These are phyloP conservation scores for Muscicapa comitata DNA, from an alignment of 2,797 vertebrate genomes.

Conservation along the genomic window DNA sequence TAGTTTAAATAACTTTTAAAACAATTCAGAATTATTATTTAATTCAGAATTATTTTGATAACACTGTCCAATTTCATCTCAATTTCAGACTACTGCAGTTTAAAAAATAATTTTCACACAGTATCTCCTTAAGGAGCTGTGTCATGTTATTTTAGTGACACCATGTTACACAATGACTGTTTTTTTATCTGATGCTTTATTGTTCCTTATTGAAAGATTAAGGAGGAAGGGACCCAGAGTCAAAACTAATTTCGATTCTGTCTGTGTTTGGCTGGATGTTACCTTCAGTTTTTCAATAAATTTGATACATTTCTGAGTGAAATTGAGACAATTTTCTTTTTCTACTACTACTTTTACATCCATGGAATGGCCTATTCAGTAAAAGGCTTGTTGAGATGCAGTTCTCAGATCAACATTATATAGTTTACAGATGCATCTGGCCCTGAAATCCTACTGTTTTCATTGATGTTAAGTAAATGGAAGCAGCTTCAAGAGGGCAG, in stretches of 20 bases:
- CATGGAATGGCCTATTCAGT: not conserved
- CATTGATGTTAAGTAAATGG: accelerated
- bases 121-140: not conserved
- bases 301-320: not conserved
- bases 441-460: not conserved
- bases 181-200: not conserved
- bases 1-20: not conserved
- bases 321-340: not conserved
- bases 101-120: not conserved
- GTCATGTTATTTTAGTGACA: not conserved
- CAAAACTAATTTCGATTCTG: not conserved
- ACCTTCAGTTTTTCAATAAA: not conserved
- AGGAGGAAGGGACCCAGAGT: not conserved
- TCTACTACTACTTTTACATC: not conserved
- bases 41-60: not conserved
- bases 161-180: not conserved
- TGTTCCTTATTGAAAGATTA: not conserved
- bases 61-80: not conserved
- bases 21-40: not conserved
- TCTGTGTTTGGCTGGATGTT: not conserved
- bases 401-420: not conserved
- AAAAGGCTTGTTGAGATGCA: not conserved
- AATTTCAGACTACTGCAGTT: not conserved
- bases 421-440: not conserved
- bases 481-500: not conserved